These are phyloP conservation scores for Oasisia sp. DNA, from an alignment of 2,888 invertebrate genomes.

Conservation along the genomic window DNA sequence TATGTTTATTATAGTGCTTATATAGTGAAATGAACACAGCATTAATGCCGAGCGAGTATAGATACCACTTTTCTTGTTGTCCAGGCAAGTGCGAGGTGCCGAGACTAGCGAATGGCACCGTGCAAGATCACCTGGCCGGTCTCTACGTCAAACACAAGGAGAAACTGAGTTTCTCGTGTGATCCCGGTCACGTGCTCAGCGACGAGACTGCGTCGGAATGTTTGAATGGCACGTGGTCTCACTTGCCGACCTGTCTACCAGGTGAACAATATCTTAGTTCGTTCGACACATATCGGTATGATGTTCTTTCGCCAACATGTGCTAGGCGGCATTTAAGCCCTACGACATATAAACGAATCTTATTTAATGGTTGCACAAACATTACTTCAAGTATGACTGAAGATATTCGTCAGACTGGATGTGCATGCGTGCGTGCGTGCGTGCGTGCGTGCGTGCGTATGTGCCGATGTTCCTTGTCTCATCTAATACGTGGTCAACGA, in stretches of 20 bases:
- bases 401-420: no score
- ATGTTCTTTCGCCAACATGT: not conserved
- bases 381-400: no score
- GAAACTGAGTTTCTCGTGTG: conserved; percentile 2
- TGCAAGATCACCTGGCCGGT: conserved; percentile 35
- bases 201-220: conserved; percentile 72
- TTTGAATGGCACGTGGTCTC: conserved; percentile 95
- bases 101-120: conserved; percentile 69
- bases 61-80: conserved; percentile 45
- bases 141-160: conserved; percentile 46
- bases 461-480: no score
- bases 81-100: conserved; percentile 94
- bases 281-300: not conserved
- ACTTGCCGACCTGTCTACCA: conserved; percentile 88
- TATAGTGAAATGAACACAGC: not conserved
- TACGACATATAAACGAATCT: no score
- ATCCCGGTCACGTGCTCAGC: conserved; percentile 27
- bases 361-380: no score
- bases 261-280: conserved; percentile 69
- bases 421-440: no score
- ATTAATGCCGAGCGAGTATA: not conserved
- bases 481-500: no score
- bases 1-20: no score
- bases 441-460: no score
- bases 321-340: not conserved